phyloP scores from a whole-genome alignment of 2,888 invertebrate species.

The Dichetophora obliterata region DNA sequence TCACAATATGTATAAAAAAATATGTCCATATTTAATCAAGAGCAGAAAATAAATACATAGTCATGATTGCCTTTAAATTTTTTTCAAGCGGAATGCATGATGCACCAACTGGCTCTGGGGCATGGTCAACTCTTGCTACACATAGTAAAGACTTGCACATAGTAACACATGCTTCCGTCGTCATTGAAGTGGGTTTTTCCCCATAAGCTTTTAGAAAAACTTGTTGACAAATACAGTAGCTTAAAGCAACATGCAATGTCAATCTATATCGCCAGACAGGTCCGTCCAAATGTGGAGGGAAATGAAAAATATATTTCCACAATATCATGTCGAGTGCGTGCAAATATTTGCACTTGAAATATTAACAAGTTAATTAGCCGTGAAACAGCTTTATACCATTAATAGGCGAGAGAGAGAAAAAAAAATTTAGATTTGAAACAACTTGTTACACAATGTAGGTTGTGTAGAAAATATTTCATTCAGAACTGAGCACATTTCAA shows the following conservation, averaged over 20 bases:
- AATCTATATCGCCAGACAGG: background rate
- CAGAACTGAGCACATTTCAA: too few relatives aligned
- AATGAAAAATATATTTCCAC: background rate
- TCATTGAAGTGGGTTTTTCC: background rate
- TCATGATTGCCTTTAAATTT: too few relatives aligned
- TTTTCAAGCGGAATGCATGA: too few relatives aligned
- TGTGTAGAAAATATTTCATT: too few relatives aligned
- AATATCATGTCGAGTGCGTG: slow-evolving; percentile 47
- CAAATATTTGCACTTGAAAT: slow-evolving; percentile 55
- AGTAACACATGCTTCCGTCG: background rate
- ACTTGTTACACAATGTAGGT: too few relatives aligned
- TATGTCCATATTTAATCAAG: too few relatives aligned
- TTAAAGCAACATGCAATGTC: background rate
- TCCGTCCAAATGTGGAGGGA: background rate
- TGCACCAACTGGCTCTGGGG: background rate
- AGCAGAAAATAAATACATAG: too few relatives aligned
- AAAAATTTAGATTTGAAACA: too few relatives aligned
- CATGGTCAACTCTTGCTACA: background rate
- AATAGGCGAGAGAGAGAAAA: too few relatives aligned
- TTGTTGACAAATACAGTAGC: background rate
- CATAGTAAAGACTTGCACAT: background rate
- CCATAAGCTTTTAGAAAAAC: too few relatives aligned
- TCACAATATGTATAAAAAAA: too few relatives aligned
- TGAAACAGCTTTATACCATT: too few relatives aligned
- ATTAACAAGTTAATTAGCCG: background rate